Base-by-base conservation (phyloP, 2,888 invertebrate genomes). In the Hoplodrina ambigua region DNA sequence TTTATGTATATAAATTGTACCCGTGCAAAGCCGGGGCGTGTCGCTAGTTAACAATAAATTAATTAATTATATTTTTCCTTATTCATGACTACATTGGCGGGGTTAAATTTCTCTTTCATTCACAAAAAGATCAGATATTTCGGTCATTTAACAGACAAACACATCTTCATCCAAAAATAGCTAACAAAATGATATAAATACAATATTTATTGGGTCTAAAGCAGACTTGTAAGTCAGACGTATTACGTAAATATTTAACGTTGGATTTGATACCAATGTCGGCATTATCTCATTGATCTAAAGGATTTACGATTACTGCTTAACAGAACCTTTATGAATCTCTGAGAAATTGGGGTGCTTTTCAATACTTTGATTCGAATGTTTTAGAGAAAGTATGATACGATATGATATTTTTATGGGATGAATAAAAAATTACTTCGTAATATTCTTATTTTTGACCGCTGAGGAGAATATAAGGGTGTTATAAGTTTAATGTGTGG, bases 201-300 rank as follows among this genome's bases (percentile, higher is more conserved):
- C 71, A 76, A 61, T 62, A 80, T 78, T 78, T 71, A 80, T 71
- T 53, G 55, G 61, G n/a, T 56, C 13, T 75, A 53, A 65, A 30
- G 55, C 52, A 58, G 63, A 58, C 4, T n/a, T 46, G 61, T 67
- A 64, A 80, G 71, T 60, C 58, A 17, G 41, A 63, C 61, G 81
- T 80, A 65, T 61, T 55, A 64, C 41, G 63, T 78, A 80, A 78
- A 78, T 78, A 78, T 78, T 78, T 80, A 72, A 81, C 72, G 57
- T 64, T 20, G 81, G 72, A 67, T 80, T 69, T 80, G 77, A 67
- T 80, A 71, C 61, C 57, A 57, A 81, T 65, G 72, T 58, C 19
- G 52, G 77, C 8, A 65, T 78, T 67, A 78, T 76, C 72, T 55
- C 72, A 71, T 80, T 78, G 81, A 78, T 76, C 81, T 76, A 55